A percentile compares a stretch with the other conserved stretches of the same genome.
phyloP scores from a whole-genome alignment of 2,888 invertebrate species.

The Pristionchus japonicus region DNA sequence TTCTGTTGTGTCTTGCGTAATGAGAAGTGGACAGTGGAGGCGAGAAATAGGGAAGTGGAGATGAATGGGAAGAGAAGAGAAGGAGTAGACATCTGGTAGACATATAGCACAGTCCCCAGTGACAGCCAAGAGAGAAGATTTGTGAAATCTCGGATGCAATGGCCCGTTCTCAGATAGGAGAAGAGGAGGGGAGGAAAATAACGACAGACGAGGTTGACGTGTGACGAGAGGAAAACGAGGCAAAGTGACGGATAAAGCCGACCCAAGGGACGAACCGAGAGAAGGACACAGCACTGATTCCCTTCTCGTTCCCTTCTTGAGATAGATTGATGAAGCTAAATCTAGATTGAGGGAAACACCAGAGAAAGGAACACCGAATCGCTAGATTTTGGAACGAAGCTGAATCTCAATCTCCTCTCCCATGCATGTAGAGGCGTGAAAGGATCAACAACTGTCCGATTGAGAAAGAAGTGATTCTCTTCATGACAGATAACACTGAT shows the following conservation, averaged over 20 bases:
- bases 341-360: neutral
- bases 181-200: neutral
- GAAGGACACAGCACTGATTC: conserved; percentile 5
- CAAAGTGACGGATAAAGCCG: conserved; percentile 19
- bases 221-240: conserved; percentile 33
- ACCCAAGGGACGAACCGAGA: conserved; percentile 14
- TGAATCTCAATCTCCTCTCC: too few relatives aligned
- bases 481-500: too few relatives aligned
- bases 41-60: conserved; percentile 1
- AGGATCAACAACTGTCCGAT: too few relatives aligned
- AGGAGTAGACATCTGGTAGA: conserved; percentile 1
- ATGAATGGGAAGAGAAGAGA: neutral
- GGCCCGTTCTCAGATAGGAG: neutral
- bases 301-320: neutral
- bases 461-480: too few relatives aligned
- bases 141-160: neutral
- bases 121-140: neutral
- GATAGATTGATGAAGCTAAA: neutral
- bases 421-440: neutral
- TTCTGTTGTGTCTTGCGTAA: neutral
- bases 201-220: conserved; percentile 37
- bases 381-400: too few relatives aligned
- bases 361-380: too few relatives aligned
- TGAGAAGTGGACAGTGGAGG: conserved; percentile 30
- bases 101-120: neutral